Evolutionary conservation across 2,797 vertebrate species (phyloP), one percentile per base, ranked within the genome.

Genomic region (Chelonia mydas): DNA sequence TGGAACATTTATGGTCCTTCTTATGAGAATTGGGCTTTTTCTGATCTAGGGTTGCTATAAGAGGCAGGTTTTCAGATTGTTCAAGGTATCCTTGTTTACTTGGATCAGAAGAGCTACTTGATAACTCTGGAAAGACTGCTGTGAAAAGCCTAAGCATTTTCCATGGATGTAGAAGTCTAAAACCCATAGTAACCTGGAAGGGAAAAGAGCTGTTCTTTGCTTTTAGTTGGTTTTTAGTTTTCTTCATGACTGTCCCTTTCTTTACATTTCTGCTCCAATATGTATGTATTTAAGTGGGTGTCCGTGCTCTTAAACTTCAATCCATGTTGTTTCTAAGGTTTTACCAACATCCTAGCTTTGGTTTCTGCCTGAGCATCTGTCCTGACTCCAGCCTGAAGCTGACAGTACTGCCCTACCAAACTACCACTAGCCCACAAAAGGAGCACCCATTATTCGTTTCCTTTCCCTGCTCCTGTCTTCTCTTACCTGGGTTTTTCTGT

Each of bases 61-160:
- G 7, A 81, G 77, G 6, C 21, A 23, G 8, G 33, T 0, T 0
- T 89, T 93, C 65, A 90, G n/a, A 65, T 41, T 78, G 28, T 3
- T 47, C 47, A 33, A 0, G 0, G 0, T 47, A 5, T 72, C 80
- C 54, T 76, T 47, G 28, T 21, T 53, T 54, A 8, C 33, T 49
- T 28, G 50, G 59, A 19, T 41, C n/a, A 68, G 65, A 90, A 78
- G 37, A 3, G 19, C 80, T 13, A 94, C 78, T 41, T 3, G 3
- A 54, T 76, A 51, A 33, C 1, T 74, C 59, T 49, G 41, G 49
- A 33, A 3, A 3, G n/a, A 79, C 86, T 87, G 37, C 11, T 76
- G 23, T 76, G 41, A 76, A 76, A 27, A 47, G 37, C 41, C 11
- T 27, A 45, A 47, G 37, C 11, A 6, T 47, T 47, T 47, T 47